These are phyloP conservation scores for Chloroceryle amazona DNA, from an alignment of 2,797 vertebrate species.

Conservation along the genomic window DNA sequence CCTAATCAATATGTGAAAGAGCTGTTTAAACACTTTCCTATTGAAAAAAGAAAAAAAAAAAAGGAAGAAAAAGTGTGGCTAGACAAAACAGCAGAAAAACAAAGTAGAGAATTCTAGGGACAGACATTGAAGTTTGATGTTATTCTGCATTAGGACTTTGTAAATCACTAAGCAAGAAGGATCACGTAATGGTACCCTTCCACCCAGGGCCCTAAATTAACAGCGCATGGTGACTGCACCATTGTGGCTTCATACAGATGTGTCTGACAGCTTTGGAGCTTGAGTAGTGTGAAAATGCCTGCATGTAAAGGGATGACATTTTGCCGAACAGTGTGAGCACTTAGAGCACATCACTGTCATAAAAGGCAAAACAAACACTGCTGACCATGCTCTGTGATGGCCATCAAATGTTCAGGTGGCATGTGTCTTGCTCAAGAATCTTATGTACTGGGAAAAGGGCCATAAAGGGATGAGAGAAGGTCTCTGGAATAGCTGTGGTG, in stretches of 20 bases:
- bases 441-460: neutral
- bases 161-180: neutral
- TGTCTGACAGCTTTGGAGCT: neutral
- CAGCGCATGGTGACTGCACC: neutral
- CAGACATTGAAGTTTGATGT: neutral
- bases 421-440: neutral
- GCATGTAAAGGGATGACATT: fast-evolving
- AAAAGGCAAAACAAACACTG: neutral
- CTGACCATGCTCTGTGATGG: neutral
- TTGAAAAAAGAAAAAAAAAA: neutral
- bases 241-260: neutral
- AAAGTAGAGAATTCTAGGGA: neutral
- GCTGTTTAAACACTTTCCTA: slow-evolving; percentile 35
- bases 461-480: neutral
- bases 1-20: slow-evolving; percentile 37
- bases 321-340: neutral
- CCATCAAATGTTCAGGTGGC: neutral
- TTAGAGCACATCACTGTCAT: neutral
- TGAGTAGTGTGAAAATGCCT: neutral
- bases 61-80: neutral
- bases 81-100: neutral
- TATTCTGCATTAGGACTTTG: neutral
- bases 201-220: neutral
- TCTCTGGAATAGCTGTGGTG: neutral
- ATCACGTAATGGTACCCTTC: neutral